Conservation (phyloP, 1,140 invertebrate genomes). For the Drosophila kohkoa region DNA sequence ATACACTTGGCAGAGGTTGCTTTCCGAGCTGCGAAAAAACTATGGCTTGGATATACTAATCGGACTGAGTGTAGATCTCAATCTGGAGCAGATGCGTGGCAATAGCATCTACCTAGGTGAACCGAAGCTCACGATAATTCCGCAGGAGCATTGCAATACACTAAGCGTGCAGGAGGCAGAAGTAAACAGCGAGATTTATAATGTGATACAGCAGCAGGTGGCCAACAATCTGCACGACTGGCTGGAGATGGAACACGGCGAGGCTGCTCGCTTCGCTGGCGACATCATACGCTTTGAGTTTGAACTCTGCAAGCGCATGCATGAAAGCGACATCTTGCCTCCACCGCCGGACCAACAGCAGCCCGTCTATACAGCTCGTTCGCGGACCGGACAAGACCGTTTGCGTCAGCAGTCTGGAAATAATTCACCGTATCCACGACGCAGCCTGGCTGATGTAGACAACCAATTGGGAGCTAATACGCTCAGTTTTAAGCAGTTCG, state of each 20-base stretch:
- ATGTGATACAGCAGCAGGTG: constrained; percentile 55
- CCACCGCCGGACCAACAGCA: constrained; percentile 16
- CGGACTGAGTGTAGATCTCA: constrained; percentile 67
- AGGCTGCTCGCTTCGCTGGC: constrained; percentile 59
- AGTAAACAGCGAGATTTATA: constrained; percentile 44
- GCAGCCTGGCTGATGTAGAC: constrained; percentile 50
- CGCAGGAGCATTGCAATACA: constrained; percentile 63
- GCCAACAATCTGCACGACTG: constrained; percentile 60
- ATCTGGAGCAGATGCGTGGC: constrained; percentile 55
- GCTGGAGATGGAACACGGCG: constrained; percentile 54
- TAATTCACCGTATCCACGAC: constrained; percentile 21
- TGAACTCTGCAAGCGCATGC: constrained; percentile 73
- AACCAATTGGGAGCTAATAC: constrained; percentile 33
- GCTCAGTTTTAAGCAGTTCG: constrained; percentile 63
- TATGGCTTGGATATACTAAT: constrained; percentile 77
- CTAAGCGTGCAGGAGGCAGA: constrained; percentile 22
- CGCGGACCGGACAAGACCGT: constrained; percentile 59
- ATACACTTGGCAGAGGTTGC: constrained; percentile 60
- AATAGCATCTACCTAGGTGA: constrained; percentile 71
- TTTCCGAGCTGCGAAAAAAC: constrained; percentile 55
- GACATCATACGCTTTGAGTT: constrained; percentile 77
- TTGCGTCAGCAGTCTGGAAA: constrained; percentile 49
- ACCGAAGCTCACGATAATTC: constrained; percentile 69
- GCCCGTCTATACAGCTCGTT: constrained; percentile 22
- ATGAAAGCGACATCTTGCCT: constrained; percentile 42